Percentiles rank a stretch among this genome's conserved stretches.
Evolutionary conservation across 1,140 invertebrate genomes (phyloP).

Genomic region (Polyergus mexicanus): DNA sequence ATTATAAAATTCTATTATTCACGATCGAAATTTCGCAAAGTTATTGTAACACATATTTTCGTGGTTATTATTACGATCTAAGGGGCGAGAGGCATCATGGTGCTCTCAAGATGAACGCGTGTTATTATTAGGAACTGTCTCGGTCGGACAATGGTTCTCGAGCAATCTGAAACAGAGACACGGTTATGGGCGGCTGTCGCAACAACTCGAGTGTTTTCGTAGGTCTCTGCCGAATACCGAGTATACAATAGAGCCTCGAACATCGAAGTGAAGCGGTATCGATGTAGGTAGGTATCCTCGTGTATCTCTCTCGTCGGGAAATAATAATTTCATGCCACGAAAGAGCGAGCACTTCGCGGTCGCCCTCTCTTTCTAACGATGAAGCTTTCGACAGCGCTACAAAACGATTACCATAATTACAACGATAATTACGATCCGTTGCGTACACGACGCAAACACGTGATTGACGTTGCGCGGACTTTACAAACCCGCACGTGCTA

Average conservation of each 20-base stretch:
- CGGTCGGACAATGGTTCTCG: constrained; percentile 46
- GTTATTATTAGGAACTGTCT: constrained; percentile 66
- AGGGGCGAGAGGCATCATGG: constrained; percentile 47
- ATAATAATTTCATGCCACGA: constrained; percentile 59
- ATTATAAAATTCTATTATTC: background rate
- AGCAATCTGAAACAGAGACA: constrained; percentile 78
- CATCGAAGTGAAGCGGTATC: constrained; percentile 60
- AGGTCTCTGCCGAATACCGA: constrained; percentile 75
- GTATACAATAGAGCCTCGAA: constrained; percentile 61
- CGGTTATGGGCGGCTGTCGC: constrained; percentile 80
- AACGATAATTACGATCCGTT: constrained; percentile 25
- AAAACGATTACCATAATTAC: constrained; percentile 49
- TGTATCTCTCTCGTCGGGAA: constrained; percentile 48
- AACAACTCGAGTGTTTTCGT: constrained; percentile 83
- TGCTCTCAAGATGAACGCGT: constrained; percentile 37
- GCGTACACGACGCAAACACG: background rate
- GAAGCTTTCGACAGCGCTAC: background rate
- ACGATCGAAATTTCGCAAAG: constrained; percentile 18
- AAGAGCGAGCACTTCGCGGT: background rate
- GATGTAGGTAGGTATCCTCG: constrained; percentile 43
- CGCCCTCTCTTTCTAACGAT: background rate
- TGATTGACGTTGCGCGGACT: constrained; percentile 18
- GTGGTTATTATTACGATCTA: constrained; percentile 38
- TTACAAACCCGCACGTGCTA: constrained; percentile 26
- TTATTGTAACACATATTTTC: constrained; percentile 54